Conservation (phyloP, 2,888 invertebrate genomes). For the Alloplasta piceator region DNA sequence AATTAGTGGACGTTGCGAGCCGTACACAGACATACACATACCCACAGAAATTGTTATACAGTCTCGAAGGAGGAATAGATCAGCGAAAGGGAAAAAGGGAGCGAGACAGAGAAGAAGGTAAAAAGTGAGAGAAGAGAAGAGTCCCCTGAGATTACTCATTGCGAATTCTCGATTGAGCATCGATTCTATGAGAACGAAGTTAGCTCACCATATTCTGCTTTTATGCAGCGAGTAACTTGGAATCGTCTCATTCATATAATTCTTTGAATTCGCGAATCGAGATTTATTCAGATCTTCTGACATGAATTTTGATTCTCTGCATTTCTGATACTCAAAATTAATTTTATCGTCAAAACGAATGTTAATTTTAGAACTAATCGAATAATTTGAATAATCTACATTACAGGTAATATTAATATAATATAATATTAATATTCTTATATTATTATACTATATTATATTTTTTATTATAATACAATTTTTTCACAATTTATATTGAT, state of each 20-base stretch:
- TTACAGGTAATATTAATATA: too few relatives aligned
- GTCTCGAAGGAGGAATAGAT: slow-evolving; percentile 38
- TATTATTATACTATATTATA: too few relatives aligned
- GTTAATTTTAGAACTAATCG: too few relatives aligned
- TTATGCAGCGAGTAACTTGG: slow-evolving; percentile 6
- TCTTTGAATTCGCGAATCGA: too few relatives aligned
- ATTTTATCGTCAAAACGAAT: neutral
- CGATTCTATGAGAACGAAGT: slow-evolving; percentile 47
- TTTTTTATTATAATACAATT: too few relatives aligned
- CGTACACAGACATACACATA: slow-evolving; percentile 29
- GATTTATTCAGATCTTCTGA: too few relatives aligned
- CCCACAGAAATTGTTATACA: neutral
- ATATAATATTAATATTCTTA: too few relatives aligned
- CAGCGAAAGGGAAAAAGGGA: slow-evolving; percentile 2
- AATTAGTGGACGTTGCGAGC: slow-evolving; percentile 75
- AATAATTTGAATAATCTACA: too few relatives aligned
- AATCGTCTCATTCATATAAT: neutral
- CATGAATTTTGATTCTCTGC: too few relatives aligned
- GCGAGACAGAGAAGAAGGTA: neutral
- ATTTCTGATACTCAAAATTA: too few relatives aligned
- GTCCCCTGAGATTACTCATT: slow-evolving; percentile 48
- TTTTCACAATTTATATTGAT: too few relatives aligned
- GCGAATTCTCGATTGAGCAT: slow-evolving; percentile 39
- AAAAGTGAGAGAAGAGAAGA: slow-evolving; percentile 53
- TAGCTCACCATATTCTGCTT: slow-evolving; percentile 24